Conservation (phyloP, 2,113 vertebrate genomes). For the Choloepus hoffmanni region DNA sequence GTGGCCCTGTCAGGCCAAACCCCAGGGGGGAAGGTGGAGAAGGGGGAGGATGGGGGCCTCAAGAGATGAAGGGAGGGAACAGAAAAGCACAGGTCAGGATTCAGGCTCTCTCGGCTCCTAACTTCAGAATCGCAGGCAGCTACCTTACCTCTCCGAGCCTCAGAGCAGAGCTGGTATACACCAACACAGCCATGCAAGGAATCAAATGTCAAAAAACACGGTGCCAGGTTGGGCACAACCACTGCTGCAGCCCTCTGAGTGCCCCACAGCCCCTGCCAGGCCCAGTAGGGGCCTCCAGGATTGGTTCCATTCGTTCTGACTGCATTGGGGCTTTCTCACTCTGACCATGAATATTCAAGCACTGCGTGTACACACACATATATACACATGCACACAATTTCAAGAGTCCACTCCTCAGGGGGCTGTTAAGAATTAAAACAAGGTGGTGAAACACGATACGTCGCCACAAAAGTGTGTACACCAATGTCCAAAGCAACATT, state of each 20-base stretch:
- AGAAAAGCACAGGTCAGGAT: not conserved
- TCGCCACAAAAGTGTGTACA: not conserved
- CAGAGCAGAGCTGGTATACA: not conserved
- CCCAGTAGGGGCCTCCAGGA: not conserved
- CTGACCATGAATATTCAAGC: not conserved
- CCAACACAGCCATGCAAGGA: not conserved
- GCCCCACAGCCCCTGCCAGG: not conserved
- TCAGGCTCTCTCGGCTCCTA: not conserved
- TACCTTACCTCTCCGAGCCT: not conserved
- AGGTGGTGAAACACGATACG: not conserved
- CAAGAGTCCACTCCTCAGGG: not conserved
- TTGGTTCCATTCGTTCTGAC: not conserved
- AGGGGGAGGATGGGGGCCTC: no score
- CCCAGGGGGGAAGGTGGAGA: not conserved
- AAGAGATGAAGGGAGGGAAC: not conserved
- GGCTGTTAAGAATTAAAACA: not conserved
- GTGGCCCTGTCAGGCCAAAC: slow-evolving; percentile 53
- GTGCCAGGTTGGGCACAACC: not conserved
- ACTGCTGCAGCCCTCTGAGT: not conserved
- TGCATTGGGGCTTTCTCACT: not conserved
- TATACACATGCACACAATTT: no score
- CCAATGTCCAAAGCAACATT: not conserved
- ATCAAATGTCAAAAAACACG: slow-evolving; percentile 24
- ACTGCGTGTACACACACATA: not conserved
- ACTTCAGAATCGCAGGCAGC: not conserved